Percentiles rank a stretch among this genome's conserved stretches.
These are phyloP conservation scores for Callosobruchus maculatus DNA, from an alignment of 2,888 invertebrate genomes.

Conservation along the genomic window DNA sequence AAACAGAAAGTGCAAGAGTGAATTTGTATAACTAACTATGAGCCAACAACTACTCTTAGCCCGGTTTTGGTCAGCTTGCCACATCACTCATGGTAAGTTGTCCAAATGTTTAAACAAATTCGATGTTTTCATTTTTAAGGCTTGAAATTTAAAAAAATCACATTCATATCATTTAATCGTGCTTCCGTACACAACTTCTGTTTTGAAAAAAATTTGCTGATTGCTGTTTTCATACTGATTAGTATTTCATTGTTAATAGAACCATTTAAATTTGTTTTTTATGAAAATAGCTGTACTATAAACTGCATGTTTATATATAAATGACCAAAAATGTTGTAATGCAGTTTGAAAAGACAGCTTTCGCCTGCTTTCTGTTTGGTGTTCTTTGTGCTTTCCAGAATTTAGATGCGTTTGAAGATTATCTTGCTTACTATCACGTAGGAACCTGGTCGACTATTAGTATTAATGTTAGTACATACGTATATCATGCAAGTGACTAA, in stretches of 20 bases:
- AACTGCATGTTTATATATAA: neutral
- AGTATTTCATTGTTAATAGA: neutral
- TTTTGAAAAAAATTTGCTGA: no score
- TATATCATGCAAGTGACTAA: no score
- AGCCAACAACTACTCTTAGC: neutral
- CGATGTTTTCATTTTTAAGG: neutral
- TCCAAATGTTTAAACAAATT: neutral
- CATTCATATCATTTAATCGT: neutral
- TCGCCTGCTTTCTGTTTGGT: neutral
- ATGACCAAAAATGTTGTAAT: no score
- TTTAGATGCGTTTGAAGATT: neutral
- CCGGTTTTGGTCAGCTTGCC: conserved; percentile 2
- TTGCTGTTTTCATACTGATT: neutral
- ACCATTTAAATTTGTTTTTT: neutral
- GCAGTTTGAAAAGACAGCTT: neutral
- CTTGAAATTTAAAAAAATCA: neutral
- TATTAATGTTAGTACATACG: no score
- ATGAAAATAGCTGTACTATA: neutral
- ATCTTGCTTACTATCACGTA: no score
- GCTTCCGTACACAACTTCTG: neutral
- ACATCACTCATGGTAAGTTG: neutral
- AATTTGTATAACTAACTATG: neutral
- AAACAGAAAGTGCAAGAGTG: conserved; percentile 1
- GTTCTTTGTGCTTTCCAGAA: neutral
- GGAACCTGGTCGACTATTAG: no score